Evolutionary conservation across 2,888 invertebrate species (phyloP).

Genomic region (Cryptosula pallasiana): DNA sequence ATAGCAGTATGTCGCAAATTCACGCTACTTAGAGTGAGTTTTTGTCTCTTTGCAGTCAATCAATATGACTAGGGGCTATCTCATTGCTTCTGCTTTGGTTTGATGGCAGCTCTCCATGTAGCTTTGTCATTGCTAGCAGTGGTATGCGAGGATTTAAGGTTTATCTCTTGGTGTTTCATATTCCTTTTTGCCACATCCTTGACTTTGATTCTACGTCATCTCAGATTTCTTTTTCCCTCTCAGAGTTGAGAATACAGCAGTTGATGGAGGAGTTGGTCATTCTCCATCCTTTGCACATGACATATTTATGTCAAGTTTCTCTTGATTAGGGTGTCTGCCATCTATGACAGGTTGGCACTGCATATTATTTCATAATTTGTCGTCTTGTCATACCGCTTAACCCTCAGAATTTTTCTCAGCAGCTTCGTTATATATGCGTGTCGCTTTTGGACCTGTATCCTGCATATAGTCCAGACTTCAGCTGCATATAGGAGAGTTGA

Average conservation of each 20-base stretch:
- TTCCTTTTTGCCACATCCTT: no score
- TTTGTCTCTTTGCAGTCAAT: slow-evolving; percentile 16
- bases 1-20: no score
- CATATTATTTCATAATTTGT: background rate
- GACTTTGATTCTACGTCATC: background rate
- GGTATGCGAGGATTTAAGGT: background rate
- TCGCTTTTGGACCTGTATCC: background rate
- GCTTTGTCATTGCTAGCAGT: background rate
- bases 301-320: background rate
- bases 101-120: background rate
- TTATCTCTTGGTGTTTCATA: background rate
- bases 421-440: background rate
- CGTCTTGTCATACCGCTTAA: background rate
- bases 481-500: background rate
- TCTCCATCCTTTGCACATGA: background rate
- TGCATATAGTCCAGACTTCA: background rate
- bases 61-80: slow-evolving; percentile 7
- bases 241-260: no score
- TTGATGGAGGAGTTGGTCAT: background rate
- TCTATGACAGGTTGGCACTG: no score
- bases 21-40: no score
- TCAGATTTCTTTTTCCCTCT: no score
- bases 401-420: background rate
- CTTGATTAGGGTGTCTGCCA: no score
- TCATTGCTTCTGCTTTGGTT: background rate